Evolutionary conservation across 2,888 invertebrate species (phyloP).

Genomic region (Agonopterix arenella): DNA sequence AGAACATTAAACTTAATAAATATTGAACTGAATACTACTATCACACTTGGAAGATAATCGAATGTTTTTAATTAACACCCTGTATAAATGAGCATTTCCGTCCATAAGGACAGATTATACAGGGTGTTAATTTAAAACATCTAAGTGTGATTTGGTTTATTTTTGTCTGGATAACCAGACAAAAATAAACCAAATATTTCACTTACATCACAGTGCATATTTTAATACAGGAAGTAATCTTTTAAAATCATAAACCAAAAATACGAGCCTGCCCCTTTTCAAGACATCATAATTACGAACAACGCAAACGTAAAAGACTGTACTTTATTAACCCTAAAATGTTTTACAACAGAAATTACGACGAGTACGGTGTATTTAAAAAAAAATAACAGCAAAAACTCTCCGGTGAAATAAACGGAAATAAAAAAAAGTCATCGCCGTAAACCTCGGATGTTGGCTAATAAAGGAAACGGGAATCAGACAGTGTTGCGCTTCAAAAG

Average conservation of each 20-base stretch:
- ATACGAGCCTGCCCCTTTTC: neutral
- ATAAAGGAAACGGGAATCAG: constrained; percentile 61
- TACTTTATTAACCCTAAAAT: constrained; percentile 52
- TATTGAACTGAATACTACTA: no score
- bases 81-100: no score
- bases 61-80: no score
- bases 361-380: constrained; percentile 32
- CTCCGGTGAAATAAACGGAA: constrained; percentile 46
- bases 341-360: constrained; percentile 47
- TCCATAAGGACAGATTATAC: no score
- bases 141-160: no score
- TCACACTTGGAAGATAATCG: no score
- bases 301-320: constrained; percentile 20
- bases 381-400: constrained; percentile 15
- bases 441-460: constrained; percentile 58
- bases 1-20: no score
- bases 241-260: neutral
- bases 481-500: constrained; percentile 35
- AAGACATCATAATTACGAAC: constrained; percentile 19
- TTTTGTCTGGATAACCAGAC: no score
- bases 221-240: neutral
- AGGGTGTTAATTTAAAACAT: no score
- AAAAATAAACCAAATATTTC: no score
- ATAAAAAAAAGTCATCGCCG: constrained; percentile 60
- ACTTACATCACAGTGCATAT: no score